Conservation (phyloP, 2,888 invertebrate species). For the Artemia sp. region DNA sequence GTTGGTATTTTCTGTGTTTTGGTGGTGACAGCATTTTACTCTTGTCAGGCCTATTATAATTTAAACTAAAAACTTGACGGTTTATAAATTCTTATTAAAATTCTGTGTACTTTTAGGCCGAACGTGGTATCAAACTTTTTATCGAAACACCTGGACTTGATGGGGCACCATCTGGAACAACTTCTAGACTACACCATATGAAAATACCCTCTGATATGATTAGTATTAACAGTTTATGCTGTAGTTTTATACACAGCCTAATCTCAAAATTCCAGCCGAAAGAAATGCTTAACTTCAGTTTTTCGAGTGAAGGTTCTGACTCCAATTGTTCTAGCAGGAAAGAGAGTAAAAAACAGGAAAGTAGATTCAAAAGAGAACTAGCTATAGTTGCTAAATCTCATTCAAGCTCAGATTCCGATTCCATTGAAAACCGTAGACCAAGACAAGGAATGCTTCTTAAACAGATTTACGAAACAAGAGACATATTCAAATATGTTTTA, state of each 20-base stretch:
- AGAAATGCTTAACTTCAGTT: not conserved
- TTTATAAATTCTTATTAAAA: no score
- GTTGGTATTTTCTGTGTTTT: no score
- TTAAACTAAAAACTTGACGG: no score
- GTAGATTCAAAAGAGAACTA: not conserved
- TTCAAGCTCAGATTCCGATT: not conserved
- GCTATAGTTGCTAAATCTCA: slow-evolving; percentile 2
- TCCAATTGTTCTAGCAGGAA: not conserved
- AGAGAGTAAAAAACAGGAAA: not conserved
- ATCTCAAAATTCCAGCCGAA: not conserved
- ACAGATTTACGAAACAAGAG: not conserved
- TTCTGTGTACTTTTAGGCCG: no score
- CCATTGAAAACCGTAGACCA: not conserved
- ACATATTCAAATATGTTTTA: not conserved
- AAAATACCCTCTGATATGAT: not conserved
- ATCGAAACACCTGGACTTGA: not conserved
- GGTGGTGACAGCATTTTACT: no score
- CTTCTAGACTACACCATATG: not conserved
- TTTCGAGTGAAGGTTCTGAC: not conserved
- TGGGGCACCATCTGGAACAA: not conserved
- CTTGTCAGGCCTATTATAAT: no score
- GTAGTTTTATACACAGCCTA: not conserved
- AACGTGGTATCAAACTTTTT: not conserved
- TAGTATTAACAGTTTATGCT: not conserved
- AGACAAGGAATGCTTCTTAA: not conserved